phyloP scores from a whole-genome alignment of 2,113 vertebrate species.

The Regulus satrapa region DNA sequence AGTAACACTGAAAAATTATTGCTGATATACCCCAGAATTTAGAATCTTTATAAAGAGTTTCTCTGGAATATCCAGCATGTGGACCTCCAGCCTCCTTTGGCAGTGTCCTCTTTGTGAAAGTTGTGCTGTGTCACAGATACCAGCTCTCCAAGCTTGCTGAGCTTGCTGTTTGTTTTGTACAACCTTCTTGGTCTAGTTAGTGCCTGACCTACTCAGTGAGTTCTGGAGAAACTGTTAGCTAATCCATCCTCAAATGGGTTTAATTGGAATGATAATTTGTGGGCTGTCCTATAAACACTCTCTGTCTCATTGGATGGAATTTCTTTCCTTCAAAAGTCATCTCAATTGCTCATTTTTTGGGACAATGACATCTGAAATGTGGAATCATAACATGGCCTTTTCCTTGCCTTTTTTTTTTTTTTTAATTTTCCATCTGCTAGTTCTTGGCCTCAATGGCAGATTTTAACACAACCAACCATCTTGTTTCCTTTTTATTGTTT shows the following conservation, averaged over 20 bases:
- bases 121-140: fast-evolving
- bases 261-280: not conserved
- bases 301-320: not conserved
- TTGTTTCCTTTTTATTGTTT: not conserved
- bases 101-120: fast-evolving
- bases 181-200: not conserved
- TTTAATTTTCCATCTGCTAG: not conserved
- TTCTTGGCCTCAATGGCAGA: not conserved
- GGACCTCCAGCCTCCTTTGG: not conserved
- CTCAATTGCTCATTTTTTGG: not conserved
- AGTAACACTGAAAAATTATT: not conserved
- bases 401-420: not conserved
- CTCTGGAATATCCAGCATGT: not conserved
- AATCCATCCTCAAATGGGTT: not conserved
- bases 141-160: not conserved
- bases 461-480: not conserved
- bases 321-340: not conserved
- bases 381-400: not conserved
- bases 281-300: not conserved
- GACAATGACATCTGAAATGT: not conserved
- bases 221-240: not conserved
- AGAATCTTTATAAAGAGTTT: not conserved
- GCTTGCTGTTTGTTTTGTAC: not conserved
- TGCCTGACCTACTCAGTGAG: not conserved
- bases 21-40: not conserved